Base-by-base conservation (phyloP, 2,113 vertebrate genomes). In the Cavia aperea region DNA sequence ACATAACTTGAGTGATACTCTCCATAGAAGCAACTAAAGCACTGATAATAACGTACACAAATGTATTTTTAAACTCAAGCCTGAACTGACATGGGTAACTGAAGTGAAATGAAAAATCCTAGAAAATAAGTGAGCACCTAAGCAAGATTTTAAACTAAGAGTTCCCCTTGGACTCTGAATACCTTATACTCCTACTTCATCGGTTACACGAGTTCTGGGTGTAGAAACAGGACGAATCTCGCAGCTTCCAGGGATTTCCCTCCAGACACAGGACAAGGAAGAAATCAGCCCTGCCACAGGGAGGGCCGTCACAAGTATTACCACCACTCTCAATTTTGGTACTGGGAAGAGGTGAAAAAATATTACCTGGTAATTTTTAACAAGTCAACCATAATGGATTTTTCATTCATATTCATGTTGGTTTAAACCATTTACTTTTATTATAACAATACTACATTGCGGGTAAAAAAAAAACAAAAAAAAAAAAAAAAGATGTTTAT, bases 1-100 rank as follows among this genome's bases (percentile, higher is more conserved):
- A 68, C 88, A 86, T 75, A 58, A 23, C 65, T 56, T 65, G 54
- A 90, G 78, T 84, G 83, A 83, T 46, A 49, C 12, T 86, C 21
- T 85, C 73, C 33, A 75, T 29, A 88, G 66, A 90, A 88, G 16
- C n/a, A 68, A 91, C 24, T 87, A 77, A 95, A 94, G 65, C 46
- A 68, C 3, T 65, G 11, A 51, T 90, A 72, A 73, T 90, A 43
- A 75, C 29, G 58, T 18, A 46, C 0, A 81, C 56, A 93, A 81
- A 90, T 23, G 5, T 21, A 65, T 88, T 93, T 93, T 93, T 86
- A 88, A 91, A 90, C 43, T 58, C 31, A 87, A 19, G 43, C 23
- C 33, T 60, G 4, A 91, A 83, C 36, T 75, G 70, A 33, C 70
- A 93, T n/a, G 54, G 78, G 29, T 70, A 92, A 81, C 8, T 60